phyloP scores from a whole-genome alignment of 1,140 invertebrate species.

The Papilio machaon region DNA sequence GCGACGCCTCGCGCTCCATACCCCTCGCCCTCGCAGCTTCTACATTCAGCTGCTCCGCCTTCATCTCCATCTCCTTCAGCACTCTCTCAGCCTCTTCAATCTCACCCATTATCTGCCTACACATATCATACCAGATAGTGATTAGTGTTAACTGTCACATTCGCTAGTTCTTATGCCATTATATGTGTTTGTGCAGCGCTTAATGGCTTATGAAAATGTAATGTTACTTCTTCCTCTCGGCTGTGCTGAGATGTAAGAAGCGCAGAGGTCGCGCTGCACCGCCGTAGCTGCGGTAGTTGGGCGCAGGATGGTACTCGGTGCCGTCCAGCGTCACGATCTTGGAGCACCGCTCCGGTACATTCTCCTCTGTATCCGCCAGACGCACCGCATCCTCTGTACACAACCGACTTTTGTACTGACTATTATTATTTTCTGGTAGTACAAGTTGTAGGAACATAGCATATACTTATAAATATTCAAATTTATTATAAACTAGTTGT shows the following conservation, averaged over 20 bases:
- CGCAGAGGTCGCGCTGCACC: conserved; percentile 70
- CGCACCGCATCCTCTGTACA: conserved; percentile 82
- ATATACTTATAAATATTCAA: not conserved
- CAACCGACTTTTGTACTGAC: not conserved
- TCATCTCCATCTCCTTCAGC: conserved; percentile 50
- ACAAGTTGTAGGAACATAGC: not conserved
- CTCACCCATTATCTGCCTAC: conserved; percentile 63
- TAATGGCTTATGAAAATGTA: not conserved
- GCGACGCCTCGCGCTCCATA: conserved; percentile 41
- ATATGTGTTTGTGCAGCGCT: not conserved
- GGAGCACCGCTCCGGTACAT: conserved; percentile 86
- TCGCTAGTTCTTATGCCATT: not conserved
- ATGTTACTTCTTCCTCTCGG: conserved; percentile 82
- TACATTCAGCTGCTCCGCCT: conserved; percentile 49
- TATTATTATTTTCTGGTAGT: no score
- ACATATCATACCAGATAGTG: not conserved
- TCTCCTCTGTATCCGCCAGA: conserved; percentile 83
- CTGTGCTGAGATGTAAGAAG: conserved; percentile 85
- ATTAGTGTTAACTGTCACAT: not conserved
- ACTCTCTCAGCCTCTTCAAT: conserved; percentile 58
- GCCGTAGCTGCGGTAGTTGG: conserved; percentile 87
- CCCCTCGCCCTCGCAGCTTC: conserved; percentile 45
- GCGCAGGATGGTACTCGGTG: conserved; percentile 83
- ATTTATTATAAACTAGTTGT: no score
- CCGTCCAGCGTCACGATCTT: conserved; percentile 85